phyloP scores from a whole-genome alignment of 2,113 vertebrate genomes.

The Notothenia rossii region DNA sequence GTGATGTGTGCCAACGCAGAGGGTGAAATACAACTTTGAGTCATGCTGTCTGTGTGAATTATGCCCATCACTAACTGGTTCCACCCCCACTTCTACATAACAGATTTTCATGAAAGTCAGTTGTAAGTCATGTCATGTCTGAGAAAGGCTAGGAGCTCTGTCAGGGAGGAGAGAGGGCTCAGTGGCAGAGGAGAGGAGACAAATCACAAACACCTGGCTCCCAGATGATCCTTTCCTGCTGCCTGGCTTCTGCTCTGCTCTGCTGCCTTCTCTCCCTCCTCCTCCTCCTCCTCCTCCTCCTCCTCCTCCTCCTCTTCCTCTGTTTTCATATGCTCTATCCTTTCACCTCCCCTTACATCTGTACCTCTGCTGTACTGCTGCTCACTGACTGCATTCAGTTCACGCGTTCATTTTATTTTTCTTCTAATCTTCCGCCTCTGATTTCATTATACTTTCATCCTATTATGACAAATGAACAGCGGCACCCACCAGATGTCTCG shows the following conservation, averaged over 20 bases:
- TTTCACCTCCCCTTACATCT: constrained; percentile 25
- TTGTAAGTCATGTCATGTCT: constrained; percentile 16
- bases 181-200: constrained; percentile 47
- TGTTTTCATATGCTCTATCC: constrained; percentile 34
- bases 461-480: constrained; percentile 37
- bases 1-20: constrained; percentile 1
- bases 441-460: constrained; percentile 35
- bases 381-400: constrained; percentile 8
- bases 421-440: constrained; percentile 13
- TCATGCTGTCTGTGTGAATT: constrained; percentile 19
- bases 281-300: neutral
- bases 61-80: constrained; percentile 20
- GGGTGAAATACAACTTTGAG: constrained; percentile 11
- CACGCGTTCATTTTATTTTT: constrained; percentile 27
- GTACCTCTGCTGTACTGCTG: neutral
- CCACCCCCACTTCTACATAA: constrained; percentile 3
- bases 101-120: constrained; percentile 8
- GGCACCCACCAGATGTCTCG: constrained; percentile 28
- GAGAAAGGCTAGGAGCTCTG: constrained; percentile 23
- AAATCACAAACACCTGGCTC: constrained; percentile 56
- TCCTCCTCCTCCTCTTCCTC: constrained; percentile 17
- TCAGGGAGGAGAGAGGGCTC: constrained; percentile 34
- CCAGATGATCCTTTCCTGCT: constrained; percentile 65
- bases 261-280: constrained; percentile 41
- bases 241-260: constrained; percentile 70